phyloP scores from a whole-genome alignment of 2,797 vertebrate genomes.

The Aulostomus chinensis region DNA sequence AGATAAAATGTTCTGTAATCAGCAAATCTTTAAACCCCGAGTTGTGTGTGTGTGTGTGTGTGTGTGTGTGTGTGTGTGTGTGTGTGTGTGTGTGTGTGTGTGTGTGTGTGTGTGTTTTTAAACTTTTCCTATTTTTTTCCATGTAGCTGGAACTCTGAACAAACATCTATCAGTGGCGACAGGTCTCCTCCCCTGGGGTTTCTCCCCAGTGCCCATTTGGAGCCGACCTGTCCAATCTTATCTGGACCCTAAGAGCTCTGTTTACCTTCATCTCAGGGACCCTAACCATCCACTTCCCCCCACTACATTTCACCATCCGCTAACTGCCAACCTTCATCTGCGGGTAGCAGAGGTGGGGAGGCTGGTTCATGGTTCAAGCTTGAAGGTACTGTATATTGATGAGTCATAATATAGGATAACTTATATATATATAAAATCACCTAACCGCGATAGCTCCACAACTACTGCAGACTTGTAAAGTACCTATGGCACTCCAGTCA shows the following conservation, averaged over 20 bases:
- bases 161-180: constrained; percentile 68
- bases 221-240: constrained; percentile 61
- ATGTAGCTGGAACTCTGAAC: constrained; percentile 42
- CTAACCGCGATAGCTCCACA: no score
- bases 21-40: no score
- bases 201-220: constrained; percentile 38
- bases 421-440: no score
- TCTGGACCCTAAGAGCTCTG: constrained; percentile 42
- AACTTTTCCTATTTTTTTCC: constrained; percentile 1
- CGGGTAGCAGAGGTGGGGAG: constrained; percentile 44
- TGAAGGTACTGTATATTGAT: no score
- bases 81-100: no score
- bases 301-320: constrained; percentile 5
- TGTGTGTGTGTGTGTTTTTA: no score
- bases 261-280: constrained; percentile 39
- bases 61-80: no score
- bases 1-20: no score
- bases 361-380: constrained; percentile 21
- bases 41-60: no score
- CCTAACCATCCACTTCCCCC: constrained; percentile 9
- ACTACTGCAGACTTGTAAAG: no score
- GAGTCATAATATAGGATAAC: no score
- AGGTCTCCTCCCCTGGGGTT: constrained; percentile 45
- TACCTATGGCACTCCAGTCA: no score
- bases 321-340: constrained; percentile 47